phyloP scores from a whole-genome alignment of 2,797 vertebrate species.

The Parauchenoglanis punctatus region DNA sequence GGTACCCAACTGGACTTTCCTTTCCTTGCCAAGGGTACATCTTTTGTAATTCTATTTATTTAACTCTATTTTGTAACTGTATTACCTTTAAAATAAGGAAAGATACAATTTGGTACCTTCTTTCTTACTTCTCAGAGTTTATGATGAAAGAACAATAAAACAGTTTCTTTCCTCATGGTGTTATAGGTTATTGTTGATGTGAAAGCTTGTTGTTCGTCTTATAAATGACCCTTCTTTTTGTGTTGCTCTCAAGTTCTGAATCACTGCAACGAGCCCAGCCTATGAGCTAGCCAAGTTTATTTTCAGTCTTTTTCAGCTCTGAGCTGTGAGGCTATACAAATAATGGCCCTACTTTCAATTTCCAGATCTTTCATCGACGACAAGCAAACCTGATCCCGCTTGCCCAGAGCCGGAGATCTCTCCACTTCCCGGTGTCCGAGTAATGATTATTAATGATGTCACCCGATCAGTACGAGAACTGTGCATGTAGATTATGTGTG shows the following conservation, averaged over 20 bases:
- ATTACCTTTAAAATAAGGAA: neutral
- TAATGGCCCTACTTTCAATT: conserved; percentile 60
- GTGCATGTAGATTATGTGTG: conserved; percentile 55
- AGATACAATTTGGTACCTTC: neutral
- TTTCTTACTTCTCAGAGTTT: neutral
- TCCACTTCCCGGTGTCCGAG: conserved; percentile 77
- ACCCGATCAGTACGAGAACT: conserved; percentile 74
- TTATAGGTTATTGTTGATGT: conserved; percentile 1
- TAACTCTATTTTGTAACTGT: neutral
- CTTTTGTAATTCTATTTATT: neutral
- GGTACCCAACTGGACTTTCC: neutral
- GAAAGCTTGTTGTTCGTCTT: neutral
- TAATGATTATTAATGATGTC: conserved; percentile 85
- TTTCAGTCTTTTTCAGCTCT: conserved; percentile 39
- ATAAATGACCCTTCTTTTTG: neutral
- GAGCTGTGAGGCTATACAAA: conserved; percentile 52
- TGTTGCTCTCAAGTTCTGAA: neutral
- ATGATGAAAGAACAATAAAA: neutral
- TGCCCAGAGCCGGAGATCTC: conserved; percentile 72
- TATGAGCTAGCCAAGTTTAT: conserved; percentile 30
- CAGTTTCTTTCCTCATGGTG: neutral
- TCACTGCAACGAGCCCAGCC: neutral
- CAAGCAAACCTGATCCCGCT: conserved; percentile 75
- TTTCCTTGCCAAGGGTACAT: neutral
- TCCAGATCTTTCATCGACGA: conserved; percentile 74